phyloP scores from a whole-genome alignment of 2,113 vertebrate genomes.

The Dromiciops gliroides region DNA sequence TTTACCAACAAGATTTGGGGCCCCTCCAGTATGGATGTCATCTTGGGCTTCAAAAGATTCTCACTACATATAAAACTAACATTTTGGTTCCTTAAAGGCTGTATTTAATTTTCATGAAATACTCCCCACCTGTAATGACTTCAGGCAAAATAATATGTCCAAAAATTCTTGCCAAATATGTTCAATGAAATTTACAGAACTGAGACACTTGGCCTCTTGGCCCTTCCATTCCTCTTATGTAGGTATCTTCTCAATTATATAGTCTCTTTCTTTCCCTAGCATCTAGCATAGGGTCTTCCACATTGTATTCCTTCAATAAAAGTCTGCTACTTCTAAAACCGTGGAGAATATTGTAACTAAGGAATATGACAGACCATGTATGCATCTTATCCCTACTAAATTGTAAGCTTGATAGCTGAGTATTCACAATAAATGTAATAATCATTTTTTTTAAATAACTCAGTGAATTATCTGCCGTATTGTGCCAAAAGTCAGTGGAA shows the following conservation, averaged over 20 bases:
- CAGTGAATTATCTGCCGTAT: background rate
- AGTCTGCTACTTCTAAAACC: background rate
- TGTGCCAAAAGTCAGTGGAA: background rate
- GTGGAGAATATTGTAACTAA: background rate
- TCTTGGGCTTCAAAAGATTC: slow-evolving; percentile 32
- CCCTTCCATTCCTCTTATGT: background rate
- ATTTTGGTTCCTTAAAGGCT: slow-evolving; percentile 19
- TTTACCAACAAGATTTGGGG: slow-evolving; percentile 18
- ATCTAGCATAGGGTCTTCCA: background rate
- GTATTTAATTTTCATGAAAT: slow-evolving; percentile 50
- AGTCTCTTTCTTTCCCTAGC: background rate
- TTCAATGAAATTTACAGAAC: slow-evolving; percentile 44
- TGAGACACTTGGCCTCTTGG: background rate
- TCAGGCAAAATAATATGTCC: slow-evolving; percentile 33
- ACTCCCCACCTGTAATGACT: slow-evolving; percentile 19
- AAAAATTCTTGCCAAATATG: slow-evolving; percentile 23
- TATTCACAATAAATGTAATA: background rate
- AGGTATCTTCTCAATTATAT: background rate
- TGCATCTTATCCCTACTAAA: background rate
- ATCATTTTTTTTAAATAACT: background rate
- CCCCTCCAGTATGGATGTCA: slow-evolving; percentile 11
- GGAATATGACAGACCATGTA: background rate
- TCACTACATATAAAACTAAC: slow-evolving; percentile 1
- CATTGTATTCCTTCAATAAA: background rate
- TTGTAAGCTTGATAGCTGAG: background rate